These are phyloP conservation scores for Aphaenogaster floridana DNA, from an alignment of 1,140 invertebrate species.

Conservation along the genomic window DNA sequence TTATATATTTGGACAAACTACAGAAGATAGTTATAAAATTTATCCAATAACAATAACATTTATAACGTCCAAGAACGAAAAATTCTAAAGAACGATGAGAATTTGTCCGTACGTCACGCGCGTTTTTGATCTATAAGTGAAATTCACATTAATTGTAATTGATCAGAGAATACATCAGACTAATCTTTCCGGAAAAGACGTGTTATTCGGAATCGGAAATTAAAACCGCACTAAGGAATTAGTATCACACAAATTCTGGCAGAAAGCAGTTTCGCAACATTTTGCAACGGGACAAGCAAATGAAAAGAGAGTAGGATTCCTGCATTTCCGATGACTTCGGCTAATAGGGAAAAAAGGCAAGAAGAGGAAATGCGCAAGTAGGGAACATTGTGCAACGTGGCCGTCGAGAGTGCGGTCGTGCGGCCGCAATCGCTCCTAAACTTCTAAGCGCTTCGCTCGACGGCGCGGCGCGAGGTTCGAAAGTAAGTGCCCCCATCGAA, in stretches of 20 bases:
- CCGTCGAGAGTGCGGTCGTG: conserved; percentile 69
- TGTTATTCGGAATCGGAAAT: background rate
- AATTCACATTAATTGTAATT: background rate
- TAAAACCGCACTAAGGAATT: background rate
- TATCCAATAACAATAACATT: too few species aligned
- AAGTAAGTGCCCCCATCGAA: conserved; percentile 81
- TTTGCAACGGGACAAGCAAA: conserved; percentile 7
- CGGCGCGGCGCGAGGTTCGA: conserved; percentile 70
- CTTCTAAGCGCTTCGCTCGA: conserved; percentile 72
- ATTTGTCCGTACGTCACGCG: too few species aligned
- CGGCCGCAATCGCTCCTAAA: conserved; percentile 70
- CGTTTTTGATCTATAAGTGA: background rate
- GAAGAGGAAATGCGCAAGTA: conserved; percentile 27
- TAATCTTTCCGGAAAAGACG: conserved; percentile 1
- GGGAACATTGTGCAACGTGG: conserved; percentile 67
- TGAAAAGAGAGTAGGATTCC: background rate
- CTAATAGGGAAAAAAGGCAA: background rate
- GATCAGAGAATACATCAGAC: background rate
- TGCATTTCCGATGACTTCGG: conserved; percentile 55
- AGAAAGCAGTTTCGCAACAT: background rate
- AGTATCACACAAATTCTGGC: background rate
- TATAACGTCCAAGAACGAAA: too few species aligned
- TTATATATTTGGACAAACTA: too few species aligned
- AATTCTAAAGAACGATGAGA: too few species aligned
- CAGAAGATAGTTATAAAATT: too few species aligned